A percentile compares a stretch with the other conserved stretches of the same genome.
These are phyloP conservation scores for Tetramorium simillimum DNA, from an alignment of 1,140 invertebrate species.

Conservation along the genomic window DNA sequence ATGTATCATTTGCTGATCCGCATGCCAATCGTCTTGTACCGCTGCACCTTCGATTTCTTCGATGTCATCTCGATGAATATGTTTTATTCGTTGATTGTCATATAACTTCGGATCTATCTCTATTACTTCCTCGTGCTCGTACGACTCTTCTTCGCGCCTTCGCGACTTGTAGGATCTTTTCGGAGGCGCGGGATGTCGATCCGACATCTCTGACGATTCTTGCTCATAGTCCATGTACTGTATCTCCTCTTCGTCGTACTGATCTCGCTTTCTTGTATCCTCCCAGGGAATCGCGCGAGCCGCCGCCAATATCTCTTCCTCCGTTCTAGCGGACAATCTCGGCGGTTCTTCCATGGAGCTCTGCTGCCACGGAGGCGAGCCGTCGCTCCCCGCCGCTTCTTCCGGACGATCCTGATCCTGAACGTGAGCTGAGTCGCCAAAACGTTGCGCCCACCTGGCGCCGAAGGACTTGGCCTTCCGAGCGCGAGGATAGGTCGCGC, in stretches of 20 bases:
- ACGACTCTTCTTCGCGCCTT: constrained; percentile 71
- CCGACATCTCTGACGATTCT: constrained; percentile 64
- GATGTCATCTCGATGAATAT: background rate
- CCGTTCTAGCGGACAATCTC: constrained; percentile 72
- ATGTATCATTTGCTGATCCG: constrained; percentile 26
- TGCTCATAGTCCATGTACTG: constrained; percentile 75
- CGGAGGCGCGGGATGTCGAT: constrained; percentile 28
- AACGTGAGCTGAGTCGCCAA: constrained; percentile 74
- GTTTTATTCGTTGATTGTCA: background rate
- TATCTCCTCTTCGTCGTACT: constrained; percentile 58
- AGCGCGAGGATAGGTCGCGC: constrained; percentile 84
- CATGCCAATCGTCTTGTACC: constrained; percentile 47
- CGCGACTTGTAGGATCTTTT: constrained; percentile 46
- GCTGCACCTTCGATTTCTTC: constrained; percentile 31
- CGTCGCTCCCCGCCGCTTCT: constrained; percentile 71
- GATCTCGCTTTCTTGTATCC: constrained; percentile 62
- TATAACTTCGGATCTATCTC: constrained; percentile 52
- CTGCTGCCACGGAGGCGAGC: constrained; percentile 83
- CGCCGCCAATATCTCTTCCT: constrained; percentile 65
- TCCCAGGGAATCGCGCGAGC: constrained; percentile 78
- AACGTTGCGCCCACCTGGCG: constrained; percentile 85
- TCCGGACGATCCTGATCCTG: constrained; percentile 80
- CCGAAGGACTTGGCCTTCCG: constrained; percentile 81
- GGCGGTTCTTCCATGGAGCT: constrained; percentile 82
- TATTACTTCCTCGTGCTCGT: constrained; percentile 70